Evolutionary conservation across 2,888 invertebrate genomes (phyloP).

Genomic region (Tetragonisca angustula): DNA sequence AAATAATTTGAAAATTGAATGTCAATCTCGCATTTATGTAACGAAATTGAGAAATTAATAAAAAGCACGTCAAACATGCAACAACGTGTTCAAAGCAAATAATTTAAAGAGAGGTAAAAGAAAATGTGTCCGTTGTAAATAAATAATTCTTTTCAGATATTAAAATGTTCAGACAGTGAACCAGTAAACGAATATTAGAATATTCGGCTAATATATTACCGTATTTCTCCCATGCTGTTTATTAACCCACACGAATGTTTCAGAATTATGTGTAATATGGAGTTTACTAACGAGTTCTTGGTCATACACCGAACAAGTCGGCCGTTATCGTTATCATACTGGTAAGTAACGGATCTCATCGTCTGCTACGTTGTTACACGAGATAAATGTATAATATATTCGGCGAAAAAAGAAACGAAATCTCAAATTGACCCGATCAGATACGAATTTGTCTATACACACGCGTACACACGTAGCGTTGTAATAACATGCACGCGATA

Average conservation of each 20-base stretch:
- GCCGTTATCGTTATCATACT: conserved; percentile 67
- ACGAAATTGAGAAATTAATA: too few relatives aligned
- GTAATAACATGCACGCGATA: conserved; percentile 9
- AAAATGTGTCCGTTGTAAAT: too few relatives aligned
- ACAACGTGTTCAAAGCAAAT: too few relatives aligned
- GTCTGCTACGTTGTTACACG: neutral
- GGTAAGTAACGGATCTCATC: conserved; percentile 72
- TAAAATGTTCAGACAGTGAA: too few relatives aligned
- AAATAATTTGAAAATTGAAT: too few relatives aligned
- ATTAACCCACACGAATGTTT: conserved; percentile 52
- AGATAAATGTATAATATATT: neutral
- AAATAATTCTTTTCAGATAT: too few relatives aligned
- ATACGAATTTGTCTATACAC: neutral
- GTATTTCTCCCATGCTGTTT: neutral
- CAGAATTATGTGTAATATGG: conserved; percentile 78
- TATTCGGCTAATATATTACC: neutral
- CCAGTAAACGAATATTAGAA: too few relatives aligned
- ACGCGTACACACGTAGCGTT: neutral
- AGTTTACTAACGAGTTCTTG: conserved; percentile 70
- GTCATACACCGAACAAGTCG: conserved; percentile 75
- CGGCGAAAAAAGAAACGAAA: neutral
- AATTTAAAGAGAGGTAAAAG: too few relatives aligned
- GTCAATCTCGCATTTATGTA: too few relatives aligned
- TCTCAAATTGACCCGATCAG: neutral
- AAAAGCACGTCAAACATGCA: too few relatives aligned